Conservation (phyloP, 2,113 vertebrate species). For the Natator depressus region DNA sequence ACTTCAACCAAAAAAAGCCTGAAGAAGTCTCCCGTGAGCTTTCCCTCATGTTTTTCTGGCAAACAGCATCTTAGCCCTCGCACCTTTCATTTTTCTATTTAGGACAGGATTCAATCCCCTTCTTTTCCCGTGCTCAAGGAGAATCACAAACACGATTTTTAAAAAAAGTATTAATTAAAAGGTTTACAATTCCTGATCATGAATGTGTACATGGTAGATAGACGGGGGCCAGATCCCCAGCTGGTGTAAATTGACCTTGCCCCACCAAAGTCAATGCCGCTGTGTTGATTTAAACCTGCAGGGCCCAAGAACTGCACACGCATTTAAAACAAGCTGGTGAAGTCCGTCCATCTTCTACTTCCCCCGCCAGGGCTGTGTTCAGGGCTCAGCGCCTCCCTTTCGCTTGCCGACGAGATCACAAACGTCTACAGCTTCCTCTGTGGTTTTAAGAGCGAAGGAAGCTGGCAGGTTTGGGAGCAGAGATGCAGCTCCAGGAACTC, state of each 20-base stretch:
- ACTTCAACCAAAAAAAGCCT: neutral
- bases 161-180: neutral
- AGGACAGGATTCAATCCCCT: neutral
- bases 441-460: neutral
- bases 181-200: neutral
- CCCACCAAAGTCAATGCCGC: too few species aligned
- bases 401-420: too few species aligned
- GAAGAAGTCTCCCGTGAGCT: neutral
- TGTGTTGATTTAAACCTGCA: neutral
- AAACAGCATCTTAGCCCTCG: neutral
- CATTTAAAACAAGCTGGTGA: neutral
- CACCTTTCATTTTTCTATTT: neutral
- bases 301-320: neutral
- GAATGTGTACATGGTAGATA: neutral
- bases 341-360: neutral
- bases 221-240: too few species aligned
- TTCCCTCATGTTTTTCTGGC: neutral
- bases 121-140: neutral
- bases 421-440: neutral
- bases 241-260: neutral
- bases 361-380: too few species aligned
- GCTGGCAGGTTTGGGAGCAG: too few species aligned
- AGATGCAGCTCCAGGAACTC: too few species aligned
- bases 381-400: neutral
- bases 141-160: neutral